phyloP scores from a whole-genome alignment of 2,888 invertebrate species.

The Phrixothrix hirtus region DNA sequence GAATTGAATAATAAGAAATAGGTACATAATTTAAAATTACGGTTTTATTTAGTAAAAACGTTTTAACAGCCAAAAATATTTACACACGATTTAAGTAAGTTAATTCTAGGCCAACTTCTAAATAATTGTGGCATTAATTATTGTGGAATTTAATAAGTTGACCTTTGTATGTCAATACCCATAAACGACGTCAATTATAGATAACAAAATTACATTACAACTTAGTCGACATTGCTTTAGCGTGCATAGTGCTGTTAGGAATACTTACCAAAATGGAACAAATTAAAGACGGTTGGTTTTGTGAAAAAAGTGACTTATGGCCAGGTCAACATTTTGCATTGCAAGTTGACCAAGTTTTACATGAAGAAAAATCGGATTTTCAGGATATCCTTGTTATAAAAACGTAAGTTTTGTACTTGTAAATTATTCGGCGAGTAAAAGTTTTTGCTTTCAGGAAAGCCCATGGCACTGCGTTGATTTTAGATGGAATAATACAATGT shows the following conservation, averaged over 20 bases:
- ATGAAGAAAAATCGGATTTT: slow-evolving; percentile 77
- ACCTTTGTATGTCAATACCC: background rate
- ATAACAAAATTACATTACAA: background rate
- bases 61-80: background rate
- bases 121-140: too few relatives aligned
- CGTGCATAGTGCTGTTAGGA: too few relatives aligned
- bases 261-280: slow-evolving; percentile 41
- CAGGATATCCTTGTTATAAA: slow-evolving; percentile 85
- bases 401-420: slow-evolving; percentile 62
- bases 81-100: background rate
- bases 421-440: background rate
- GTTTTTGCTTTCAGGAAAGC: slow-evolving; percentile 61
- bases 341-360: slow-evolving; percentile 77
- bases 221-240: too few relatives aligned
- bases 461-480: slow-evolving; percentile 83
- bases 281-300: slow-evolving; percentile 86
- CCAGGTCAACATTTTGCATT: slow-evolving; percentile 88
- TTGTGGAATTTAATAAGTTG: background rate
- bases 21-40: background rate
- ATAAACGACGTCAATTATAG: background rate
- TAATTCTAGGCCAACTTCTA: too few relatives aligned
- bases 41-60: background rate
- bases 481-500: slow-evolving; percentile 97
- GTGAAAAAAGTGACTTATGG: slow-evolving; percentile 88
- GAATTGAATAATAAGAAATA: too few relatives aligned